Evolutionary conservation across 2,113 vertebrate genomes (phyloP).

Genomic region (Hypanus sabinus): DNA sequence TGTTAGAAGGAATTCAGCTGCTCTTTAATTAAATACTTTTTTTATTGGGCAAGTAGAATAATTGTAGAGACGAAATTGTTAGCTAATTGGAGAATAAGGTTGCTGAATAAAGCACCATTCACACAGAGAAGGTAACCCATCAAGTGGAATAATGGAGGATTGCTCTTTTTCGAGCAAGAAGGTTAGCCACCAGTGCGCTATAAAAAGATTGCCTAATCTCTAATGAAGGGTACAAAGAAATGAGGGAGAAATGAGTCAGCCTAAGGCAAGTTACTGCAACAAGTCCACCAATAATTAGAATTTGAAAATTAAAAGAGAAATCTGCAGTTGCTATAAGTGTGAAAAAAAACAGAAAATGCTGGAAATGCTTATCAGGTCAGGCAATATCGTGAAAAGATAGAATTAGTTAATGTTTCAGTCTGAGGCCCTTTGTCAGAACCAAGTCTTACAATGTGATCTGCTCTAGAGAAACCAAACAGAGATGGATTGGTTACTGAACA

Average conservation of each 20-base stretch:
- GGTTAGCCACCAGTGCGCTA: neutral
- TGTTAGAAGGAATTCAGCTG: neutral
- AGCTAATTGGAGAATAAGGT: neutral
- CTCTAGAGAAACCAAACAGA: too few relatives aligned
- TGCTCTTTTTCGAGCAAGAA: neutral
- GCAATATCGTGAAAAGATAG: too few relatives aligned
- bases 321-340: too few relatives aligned
- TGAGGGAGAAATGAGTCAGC: neutral
- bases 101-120: neutral
- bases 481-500: too few relatives aligned
- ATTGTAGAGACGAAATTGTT: neutral
- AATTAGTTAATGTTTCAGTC: too few relatives aligned
- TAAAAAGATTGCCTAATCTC: neutral
- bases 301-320: too few relatives aligned
- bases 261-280: neutral
- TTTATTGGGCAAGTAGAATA: neutral
- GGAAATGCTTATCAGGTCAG: too few relatives aligned
- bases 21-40: neutral
- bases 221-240: neutral
- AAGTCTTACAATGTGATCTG: too few relatives aligned
- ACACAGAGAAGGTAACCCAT: too few relatives aligned
- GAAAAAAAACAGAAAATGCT: too few relatives aligned
- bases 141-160: neutral
- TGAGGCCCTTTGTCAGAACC: too few relatives aligned
- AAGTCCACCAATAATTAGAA: neutral